Percentiles rank a stretch among this genome's conserved stretches.
Conservation (phyloP, 2,888 invertebrate genomes). For the Lycophotia porphyrea region DNA sequence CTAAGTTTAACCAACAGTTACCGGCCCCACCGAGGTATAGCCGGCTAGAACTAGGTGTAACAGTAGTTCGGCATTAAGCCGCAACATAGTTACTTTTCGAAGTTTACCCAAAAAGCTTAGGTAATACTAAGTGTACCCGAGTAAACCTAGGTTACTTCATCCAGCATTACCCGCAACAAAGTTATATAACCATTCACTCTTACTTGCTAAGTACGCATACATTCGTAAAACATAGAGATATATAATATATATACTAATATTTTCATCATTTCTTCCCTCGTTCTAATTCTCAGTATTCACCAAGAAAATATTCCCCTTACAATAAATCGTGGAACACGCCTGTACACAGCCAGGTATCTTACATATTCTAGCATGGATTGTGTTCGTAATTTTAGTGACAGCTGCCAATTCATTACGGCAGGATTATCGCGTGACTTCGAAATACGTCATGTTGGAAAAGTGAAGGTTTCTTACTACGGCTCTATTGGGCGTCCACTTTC, state of each 20-base stretch:
- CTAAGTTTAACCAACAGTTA: background rate
- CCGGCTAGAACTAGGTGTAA: background rate
- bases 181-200: too few relatives aligned
- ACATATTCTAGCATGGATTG: conserved; percentile 63
- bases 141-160: background rate
- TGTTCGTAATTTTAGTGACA: conserved; percentile 65
- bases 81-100: background rate
- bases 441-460: conserved; percentile 58
- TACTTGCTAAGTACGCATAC: too few relatives aligned
- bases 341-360: conserved; percentile 10
- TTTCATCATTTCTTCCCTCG: background rate
- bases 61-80: background rate
- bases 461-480: conserved; percentile 51
- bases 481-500: conserved; percentile 47
- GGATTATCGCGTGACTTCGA: conserved; percentile 68
- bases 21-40: background rate
- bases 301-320: conserved; percentile 25
- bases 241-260: too few relatives aligned
- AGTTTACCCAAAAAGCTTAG: background rate
- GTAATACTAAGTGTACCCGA: background rate
- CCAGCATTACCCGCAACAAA: background rate
- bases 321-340: conserved; percentile 16
- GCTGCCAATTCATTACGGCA: conserved; percentile 69
- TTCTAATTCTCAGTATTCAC: background rate
- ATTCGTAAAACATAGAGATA: too few relatives aligned